Conservation (phyloP, 2,113 vertebrate species). For the Chinchilla lanigera region DNA sequence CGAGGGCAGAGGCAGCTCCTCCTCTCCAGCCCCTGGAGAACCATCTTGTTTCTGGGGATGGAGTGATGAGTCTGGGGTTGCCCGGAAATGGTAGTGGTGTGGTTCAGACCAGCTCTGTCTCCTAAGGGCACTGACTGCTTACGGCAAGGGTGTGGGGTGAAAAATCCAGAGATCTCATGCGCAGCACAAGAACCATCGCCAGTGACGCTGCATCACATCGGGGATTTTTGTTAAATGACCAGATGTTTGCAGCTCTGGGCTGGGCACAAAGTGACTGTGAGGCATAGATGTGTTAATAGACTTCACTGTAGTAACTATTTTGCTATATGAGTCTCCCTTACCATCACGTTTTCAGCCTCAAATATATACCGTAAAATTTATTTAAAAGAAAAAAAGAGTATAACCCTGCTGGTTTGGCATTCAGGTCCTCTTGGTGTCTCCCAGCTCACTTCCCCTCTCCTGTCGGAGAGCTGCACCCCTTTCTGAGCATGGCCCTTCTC, state of each 20-base stretch:
- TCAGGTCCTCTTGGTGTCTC: background rate
- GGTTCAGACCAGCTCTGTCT: background rate
- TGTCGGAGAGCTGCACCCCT: rapidly evolving
- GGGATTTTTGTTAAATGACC: background rate
- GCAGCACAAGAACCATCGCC: too few relatives aligned
- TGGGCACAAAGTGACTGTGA: background rate
- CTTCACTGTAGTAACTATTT: too few relatives aligned
- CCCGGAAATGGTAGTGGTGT: background rate
- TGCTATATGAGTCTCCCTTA: background rate
- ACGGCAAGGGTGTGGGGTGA: background rate
- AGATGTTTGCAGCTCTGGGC: background rate
- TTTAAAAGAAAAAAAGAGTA: background rate
- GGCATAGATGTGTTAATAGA: background rate
- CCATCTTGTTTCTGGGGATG: rapidly evolving
- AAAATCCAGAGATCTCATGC: rapidly evolving
- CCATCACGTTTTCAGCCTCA: background rate
- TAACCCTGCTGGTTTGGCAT: background rate
- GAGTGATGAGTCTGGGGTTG: background rate
- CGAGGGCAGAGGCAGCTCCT: too few relatives aligned
- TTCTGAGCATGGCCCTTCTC: background rate
- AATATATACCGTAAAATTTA: background rate
- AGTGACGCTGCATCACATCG: rapidly evolving
- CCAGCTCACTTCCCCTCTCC: background rate
- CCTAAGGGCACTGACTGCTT: background rate
- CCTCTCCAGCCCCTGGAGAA: background rate